phyloP scores from a whole-genome alignment of 2,113 vertebrate genomes.

The Sphyrna mokarran region DNA sequence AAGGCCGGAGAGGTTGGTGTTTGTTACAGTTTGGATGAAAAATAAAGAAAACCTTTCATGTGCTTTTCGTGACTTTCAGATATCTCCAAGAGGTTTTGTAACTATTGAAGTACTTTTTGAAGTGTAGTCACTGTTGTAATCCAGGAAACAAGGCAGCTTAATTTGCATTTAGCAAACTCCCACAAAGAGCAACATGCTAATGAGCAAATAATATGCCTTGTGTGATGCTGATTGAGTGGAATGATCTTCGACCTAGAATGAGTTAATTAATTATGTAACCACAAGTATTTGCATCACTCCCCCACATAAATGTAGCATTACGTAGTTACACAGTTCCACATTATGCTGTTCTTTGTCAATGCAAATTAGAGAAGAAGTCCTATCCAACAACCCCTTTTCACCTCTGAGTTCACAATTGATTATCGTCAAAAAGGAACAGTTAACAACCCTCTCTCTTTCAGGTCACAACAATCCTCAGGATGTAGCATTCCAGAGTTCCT shows the following conservation, averaged over 20 bases:
- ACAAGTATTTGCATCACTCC: no score
- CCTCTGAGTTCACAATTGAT: no score
- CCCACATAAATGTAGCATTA: no score
- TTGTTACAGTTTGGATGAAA: neutral
- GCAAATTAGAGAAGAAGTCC: no score
- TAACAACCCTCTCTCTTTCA: no score
- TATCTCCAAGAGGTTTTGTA: neutral
- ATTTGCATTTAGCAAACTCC: neutral
- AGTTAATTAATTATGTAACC: no score
- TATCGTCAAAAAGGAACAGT: no score
- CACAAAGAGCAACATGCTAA: neutral
- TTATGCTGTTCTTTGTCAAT: no score
- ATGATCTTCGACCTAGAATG: neutral
- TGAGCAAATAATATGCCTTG: no score
- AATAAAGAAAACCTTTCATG: neutral
- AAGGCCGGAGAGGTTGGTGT: slow-evolving; percentile 39
- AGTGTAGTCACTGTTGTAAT: neutral
- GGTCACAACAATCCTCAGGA: neutral
- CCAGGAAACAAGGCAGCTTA: neutral
- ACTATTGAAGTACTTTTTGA: neutral
- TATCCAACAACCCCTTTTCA: no score
- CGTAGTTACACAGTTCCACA: no score
- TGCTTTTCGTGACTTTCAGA: no score
- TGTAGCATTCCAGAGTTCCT: neutral
- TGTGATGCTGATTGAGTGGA: neutral